phyloP scores from a whole-genome alignment of 2,888 invertebrate species.

The Drosophila pullipes region DNA sequence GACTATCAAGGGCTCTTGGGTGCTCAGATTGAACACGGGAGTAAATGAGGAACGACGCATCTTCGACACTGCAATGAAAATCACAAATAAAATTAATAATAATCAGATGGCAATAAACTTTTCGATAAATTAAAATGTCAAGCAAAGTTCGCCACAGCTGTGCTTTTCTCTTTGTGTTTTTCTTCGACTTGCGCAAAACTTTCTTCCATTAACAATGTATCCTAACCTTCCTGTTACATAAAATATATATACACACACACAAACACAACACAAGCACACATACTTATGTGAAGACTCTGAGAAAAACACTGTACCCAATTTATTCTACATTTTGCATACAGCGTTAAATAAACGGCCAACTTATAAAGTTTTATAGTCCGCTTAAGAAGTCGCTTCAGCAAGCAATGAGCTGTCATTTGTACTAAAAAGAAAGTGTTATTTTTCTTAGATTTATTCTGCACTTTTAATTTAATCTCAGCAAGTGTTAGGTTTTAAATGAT shows the following conservation, averaged over 20 bases:
- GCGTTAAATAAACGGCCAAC: neutral
- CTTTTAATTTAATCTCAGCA: neutral
- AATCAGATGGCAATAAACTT: slow-evolving; percentile 19
- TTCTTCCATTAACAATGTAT: neutral
- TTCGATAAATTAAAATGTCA: slow-evolving; percentile 43
- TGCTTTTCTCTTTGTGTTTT: slow-evolving; percentile 21
- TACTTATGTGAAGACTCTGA: neutral
- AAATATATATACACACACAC: neutral
- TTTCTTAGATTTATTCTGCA: neutral
- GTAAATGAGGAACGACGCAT: slow-evolving; percentile 91
- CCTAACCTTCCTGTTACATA: neutral
- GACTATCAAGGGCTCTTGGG: slow-evolving; percentile 92
- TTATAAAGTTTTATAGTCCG: neutral
- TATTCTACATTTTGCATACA: neutral
- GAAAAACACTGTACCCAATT: neutral
- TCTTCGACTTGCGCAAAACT: neutral
- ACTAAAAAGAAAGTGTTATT: neutral
- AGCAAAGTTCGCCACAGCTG: slow-evolving; percentile 56
- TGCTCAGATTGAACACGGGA: slow-evolving; percentile 86
- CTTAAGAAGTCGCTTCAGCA: neutral
- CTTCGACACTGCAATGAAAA: slow-evolving; percentile 30
- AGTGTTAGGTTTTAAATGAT: neutral
- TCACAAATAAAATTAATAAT: slow-evolving; percentile 1
- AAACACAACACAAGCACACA: neutral
- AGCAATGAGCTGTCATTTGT: neutral